Conservation (phyloP, 2,888 invertebrate species). For the Fragum fragum region DNA sequence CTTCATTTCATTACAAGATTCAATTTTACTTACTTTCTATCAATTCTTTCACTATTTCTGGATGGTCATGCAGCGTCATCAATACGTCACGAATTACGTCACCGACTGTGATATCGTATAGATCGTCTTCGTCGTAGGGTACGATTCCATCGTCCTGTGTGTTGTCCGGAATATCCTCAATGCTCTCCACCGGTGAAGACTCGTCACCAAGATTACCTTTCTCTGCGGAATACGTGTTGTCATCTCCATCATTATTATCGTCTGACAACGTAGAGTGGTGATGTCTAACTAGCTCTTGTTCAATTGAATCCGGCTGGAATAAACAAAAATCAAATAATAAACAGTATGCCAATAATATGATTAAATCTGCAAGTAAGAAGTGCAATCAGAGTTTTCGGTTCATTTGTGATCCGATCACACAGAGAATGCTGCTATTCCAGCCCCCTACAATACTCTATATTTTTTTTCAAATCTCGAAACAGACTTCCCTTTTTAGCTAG, state of each 20-base stretch:
- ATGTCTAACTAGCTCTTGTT: constrained; percentile 47
- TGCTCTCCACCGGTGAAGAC: constrained; percentile 25
- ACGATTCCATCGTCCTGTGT: constrained; percentile 26
- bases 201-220: constrained; percentile 25
- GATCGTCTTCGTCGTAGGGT: constrained; percentile 43
- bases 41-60: constrained; percentile 67
- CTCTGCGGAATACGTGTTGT: constrained; percentile 18
- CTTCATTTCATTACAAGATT: no score
- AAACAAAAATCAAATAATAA: no score
- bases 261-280: constrained; percentile 33
- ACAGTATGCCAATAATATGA: no score
- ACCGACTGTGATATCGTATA: constrained; percentile 63
- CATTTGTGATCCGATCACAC: no score
- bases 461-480: no score
- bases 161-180: constrained; percentile 32
- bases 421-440: no score
- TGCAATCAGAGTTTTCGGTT: no score
- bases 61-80: constrained; percentile 64
- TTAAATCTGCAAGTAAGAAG: no score
- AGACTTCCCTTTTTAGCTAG: no score
- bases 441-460: no score
- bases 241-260: constrained; percentile 17
- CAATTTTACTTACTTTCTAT: constrained; percentile 61
- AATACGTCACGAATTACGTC: constrained; percentile 70
- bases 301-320: constrained; percentile 46